phyloP scores from a whole-genome alignment of 2,888 invertebrate species.

The Petrolisthes manimaculis region DNA sequence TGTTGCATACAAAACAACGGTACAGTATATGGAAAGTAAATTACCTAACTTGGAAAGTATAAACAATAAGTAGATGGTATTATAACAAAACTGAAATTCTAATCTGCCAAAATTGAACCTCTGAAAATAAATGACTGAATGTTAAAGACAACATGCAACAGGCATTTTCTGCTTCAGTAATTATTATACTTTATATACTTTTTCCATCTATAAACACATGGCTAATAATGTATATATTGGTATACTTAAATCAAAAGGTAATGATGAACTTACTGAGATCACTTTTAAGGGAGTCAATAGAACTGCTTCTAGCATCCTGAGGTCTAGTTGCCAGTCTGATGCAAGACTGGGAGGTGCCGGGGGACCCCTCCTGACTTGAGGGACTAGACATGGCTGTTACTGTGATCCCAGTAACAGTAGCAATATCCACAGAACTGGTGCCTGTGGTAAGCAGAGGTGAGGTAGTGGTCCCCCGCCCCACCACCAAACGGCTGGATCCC shows the following conservation, averaged over 20 bases:
- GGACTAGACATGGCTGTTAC: slow-evolving; percentile 52
- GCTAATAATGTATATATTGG: not conserved
- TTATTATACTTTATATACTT: too few relatives aligned
- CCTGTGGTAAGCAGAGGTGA: slow-evolving; percentile 43
- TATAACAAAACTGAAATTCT: too few relatives aligned
- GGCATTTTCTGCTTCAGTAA: too few relatives aligned
- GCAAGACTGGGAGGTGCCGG: slow-evolving; percentile 38
- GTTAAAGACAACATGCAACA: too few relatives aligned
- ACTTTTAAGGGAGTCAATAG: slow-evolving; percentile 64
- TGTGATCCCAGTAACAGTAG: slow-evolving; percentile 18
- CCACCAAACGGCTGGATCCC: slow-evolving; percentile 22
- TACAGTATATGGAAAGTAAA: too few relatives aligned
- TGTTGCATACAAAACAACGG: too few relatives aligned
- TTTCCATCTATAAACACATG: too few relatives aligned
- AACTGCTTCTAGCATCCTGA: slow-evolving; percentile 60
- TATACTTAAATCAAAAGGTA: not conserved
- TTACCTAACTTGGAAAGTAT: too few relatives aligned
- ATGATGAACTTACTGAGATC: slow-evolving; percentile 63
- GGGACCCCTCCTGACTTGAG: slow-evolving; percentile 53
- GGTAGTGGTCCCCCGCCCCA: slow-evolving; percentile 25
- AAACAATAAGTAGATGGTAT: too few relatives aligned
- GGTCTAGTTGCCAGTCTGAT: slow-evolving; percentile 54
- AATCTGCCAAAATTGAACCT: too few relatives aligned
- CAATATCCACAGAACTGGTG: slow-evolving; percentile 17
- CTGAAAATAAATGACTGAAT: too few relatives aligned